These are phyloP conservation scores for Heloderma charlesbogerti DNA, from an alignment of 2,113 vertebrate species.

Conservation along the genomic window DNA sequence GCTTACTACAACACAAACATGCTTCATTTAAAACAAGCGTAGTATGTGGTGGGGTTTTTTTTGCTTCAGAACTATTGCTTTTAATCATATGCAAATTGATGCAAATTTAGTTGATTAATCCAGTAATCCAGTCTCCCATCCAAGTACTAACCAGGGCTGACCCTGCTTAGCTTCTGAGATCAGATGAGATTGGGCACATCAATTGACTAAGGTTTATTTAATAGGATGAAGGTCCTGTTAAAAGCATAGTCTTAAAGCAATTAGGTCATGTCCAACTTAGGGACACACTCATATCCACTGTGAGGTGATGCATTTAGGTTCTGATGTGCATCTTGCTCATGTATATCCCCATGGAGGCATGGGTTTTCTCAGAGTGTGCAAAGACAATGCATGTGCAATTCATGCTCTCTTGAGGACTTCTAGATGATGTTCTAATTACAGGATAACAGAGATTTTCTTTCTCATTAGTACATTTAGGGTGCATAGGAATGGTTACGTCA, in stretches of 20 bases:
- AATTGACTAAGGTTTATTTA: neutral
- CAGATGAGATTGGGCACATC: no score
- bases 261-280: neutral
- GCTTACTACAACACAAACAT: neutral
- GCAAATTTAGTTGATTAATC: neutral
- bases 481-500: neutral
- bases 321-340: neutral
- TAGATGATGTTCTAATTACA: neutral
- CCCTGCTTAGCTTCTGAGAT: no score
- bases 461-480: neutral
- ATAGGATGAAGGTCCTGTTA: neutral
- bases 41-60: no score
- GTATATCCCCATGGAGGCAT: neutral
- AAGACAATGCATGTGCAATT: neutral
- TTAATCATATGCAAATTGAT: no score
- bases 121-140: no score
- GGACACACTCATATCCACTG: neutral
- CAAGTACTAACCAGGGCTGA: no score
- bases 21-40: neutral
- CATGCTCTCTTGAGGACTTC: neutral
- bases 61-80: no score
- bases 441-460: neutral
- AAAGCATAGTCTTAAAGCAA: neutral
- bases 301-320: neutral
- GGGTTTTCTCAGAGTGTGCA: neutral